A percentile compares a stretch with the other conserved stretches of the same genome.
phyloP scores from a whole-genome alignment of 2,888 invertebrate genomes.

The Dicranocentrus wangi region DNA sequence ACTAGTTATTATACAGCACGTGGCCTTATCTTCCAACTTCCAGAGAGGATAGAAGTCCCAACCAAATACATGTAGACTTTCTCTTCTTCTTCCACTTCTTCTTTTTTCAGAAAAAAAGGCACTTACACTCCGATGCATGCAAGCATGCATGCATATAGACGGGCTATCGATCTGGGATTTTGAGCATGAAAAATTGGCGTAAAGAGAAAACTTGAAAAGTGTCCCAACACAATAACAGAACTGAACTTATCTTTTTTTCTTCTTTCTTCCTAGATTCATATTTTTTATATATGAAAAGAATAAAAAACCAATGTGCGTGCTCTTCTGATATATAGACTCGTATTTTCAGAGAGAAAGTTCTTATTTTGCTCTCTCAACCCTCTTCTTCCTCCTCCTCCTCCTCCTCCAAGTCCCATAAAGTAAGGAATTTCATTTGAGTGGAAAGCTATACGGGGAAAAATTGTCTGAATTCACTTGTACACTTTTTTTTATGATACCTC shows the following conservation, averaged over 20 bases:
- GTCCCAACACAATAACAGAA: too few relatives aligned
- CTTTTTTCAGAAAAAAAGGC: neutral
- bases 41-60: slow-evolving; percentile 7
- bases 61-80: neutral
- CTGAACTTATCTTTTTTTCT: too few relatives aligned
- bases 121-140: too few relatives aligned
- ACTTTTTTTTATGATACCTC: slow-evolving; percentile 34
- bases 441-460: slow-evolving; percentile 2
- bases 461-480: slow-evolving; percentile 25
- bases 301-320: too few relatives aligned
- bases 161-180: slow-evolving; percentile 44
- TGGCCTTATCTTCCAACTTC: slow-evolving; percentile 50
- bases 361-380: too few relatives aligned
- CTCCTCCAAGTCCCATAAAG: slow-evolving; percentile 27
- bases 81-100: slow-evolving; percentile 7
- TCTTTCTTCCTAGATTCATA: too few relatives aligned
- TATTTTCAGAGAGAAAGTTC: too few relatives aligned
- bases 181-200: slow-evolving; percentile 44
- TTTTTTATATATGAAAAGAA: too few relatives aligned
- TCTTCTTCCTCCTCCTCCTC: too few relatives aligned
- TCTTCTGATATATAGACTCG: too few relatives aligned
- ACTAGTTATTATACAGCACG: slow-evolving; percentile 46
- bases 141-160: neutral
- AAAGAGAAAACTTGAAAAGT: neutral
- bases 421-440: slow-evolving; percentile 43